phyloP scores from a whole-genome alignment of 2,797 vertebrate genomes.

The Lindbergichthys nudifrons region DNA sequence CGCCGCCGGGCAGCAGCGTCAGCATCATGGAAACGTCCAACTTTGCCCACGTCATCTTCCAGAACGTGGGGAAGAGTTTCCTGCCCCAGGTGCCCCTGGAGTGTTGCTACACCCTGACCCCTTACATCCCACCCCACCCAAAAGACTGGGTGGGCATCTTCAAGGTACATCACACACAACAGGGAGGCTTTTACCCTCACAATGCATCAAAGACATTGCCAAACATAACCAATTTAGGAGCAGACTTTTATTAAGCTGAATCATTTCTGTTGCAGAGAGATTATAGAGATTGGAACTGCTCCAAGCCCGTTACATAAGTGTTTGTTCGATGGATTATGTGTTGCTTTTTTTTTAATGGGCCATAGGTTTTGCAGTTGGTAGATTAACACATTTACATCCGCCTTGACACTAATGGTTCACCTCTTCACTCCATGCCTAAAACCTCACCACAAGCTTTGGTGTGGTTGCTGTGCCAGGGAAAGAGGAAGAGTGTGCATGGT shows the following conservation, averaged over 20 bases:
- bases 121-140: slow-evolving; percentile 92
- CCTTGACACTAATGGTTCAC: slow-evolving; percentile 49
- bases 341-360: slow-evolving; percentile 60
- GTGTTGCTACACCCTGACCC: slow-evolving; percentile 95
- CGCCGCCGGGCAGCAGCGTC: slow-evolving; percentile 83
- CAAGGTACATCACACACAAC: slow-evolving; percentile 86
- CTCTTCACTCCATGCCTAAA: slow-evolving; percentile 58
- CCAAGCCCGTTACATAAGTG: slow-evolving; percentile 33
- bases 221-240: slow-evolving; percentile 14
- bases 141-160: slow-evolving; percentile 99
- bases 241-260: slow-evolving; percentile 21
- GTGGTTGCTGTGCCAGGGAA: slow-evolving; percentile 64
- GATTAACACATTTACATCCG: slow-evolving; percentile 63
- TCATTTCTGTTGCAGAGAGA: slow-evolving; percentile 24
- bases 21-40: slow-evolving; percentile 93
- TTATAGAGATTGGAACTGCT: slow-evolving; percentile 20
- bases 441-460: slow-evolving; percentile 69
- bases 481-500: slow-evolving; percentile 69
- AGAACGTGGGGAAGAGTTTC: slow-evolving; percentile 97
- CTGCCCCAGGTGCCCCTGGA: slow-evolving; percentile 94
- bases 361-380: slow-evolving; percentile 51
- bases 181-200: slow-evolving; percentile 19
- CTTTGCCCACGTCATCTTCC: slow-evolving; percentile 99
- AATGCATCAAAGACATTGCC: slow-evolving; percentile 22
- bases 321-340: slow-evolving; percentile 57